Evolutionary conservation across 2,888 invertebrate species (phyloP), one percentile per base, ranked within the genome.

Genomic region (Lutraria lutraria): DNA sequence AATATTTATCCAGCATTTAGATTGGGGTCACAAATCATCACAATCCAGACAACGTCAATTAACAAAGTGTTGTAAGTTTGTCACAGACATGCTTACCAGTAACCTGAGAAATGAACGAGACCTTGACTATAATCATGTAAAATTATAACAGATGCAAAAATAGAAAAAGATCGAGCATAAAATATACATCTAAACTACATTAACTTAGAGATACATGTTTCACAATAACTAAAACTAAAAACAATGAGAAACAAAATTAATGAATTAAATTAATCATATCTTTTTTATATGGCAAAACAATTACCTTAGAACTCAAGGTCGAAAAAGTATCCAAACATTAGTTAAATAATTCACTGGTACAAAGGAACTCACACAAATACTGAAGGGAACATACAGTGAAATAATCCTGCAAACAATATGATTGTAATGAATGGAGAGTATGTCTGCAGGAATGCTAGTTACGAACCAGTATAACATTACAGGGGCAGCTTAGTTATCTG

Each of bases 241-340:
- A 43, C 43, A 4, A 2, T 4, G 4, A 43, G 8, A 43, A 43
- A 43, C 4, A 43, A 2, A 43, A 43, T 43, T 2, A 43, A 43
- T 43, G 43, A 43, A 43, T 43, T 43, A 4, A 43, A 43, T 43
- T 43, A 43, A 43, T 43, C 43, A 43, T 43, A 43, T 43, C 4
- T 43, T 43, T 43, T 43, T 4, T 43, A 8, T 43, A 43, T 43
- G n/a, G n/a, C 25, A 25, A 25, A 68, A 25, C 25, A 4, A 68
- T 68, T 68, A 68, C 63, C 63, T 68, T 68, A n/a, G n/a, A n/a
- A n/a, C n/a, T 68, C 63, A n/a, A 68, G 25, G 63, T n/a, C 25
- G 25, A 25, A 68, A 68, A 68, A 68, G 4, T 68, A 68, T 68
- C 63, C 63, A 68, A 68, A 68, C n/a, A 25, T 68, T 21, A 68